phyloP scores from a whole-genome alignment of 2,113 vertebrate species.

The Pteropus alecto region DNA sequence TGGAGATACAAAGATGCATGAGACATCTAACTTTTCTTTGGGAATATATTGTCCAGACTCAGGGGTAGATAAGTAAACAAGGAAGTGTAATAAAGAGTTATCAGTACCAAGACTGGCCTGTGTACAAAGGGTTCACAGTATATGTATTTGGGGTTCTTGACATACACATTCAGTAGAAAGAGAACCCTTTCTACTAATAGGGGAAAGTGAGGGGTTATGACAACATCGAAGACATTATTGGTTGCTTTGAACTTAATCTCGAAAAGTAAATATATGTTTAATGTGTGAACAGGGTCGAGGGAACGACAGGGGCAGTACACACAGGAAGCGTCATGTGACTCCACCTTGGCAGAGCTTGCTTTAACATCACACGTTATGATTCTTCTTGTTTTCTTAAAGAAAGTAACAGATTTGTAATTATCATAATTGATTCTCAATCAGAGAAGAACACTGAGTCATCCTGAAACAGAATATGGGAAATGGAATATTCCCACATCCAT shows the following conservation, averaged over 20 bases:
- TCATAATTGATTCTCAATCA: not conserved
- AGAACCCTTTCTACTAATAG: not conserved
- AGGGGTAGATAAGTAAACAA: not conserved
- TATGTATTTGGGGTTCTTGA: not conserved
- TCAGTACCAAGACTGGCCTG: not conserved
- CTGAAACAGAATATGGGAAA: not conserved
- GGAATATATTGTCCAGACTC: not conserved
- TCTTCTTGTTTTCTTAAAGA: not conserved
- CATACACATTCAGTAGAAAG: not conserved
- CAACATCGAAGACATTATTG: not conserved
- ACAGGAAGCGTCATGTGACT: not conserved
- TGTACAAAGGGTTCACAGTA: not conserved
- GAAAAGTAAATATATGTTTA: not conserved
- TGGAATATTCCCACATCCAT: no score
- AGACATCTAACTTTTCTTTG: not conserved
- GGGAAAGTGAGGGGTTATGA: not conserved
- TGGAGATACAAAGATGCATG: not conserved
- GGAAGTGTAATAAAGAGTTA: not conserved
- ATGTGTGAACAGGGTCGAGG: not conserved
- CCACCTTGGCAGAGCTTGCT: not conserved
- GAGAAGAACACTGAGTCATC: not conserved
- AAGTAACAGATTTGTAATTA: not conserved
- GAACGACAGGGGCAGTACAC: not conserved
- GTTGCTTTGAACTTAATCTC: constrained; percentile 8
- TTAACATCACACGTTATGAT: not conserved